Percentiles rank a stretch among this genome's conserved stretches.
phyloP scores from a whole-genome alignment of 2,113 vertebrate species.

The Pica pica region DNA sequence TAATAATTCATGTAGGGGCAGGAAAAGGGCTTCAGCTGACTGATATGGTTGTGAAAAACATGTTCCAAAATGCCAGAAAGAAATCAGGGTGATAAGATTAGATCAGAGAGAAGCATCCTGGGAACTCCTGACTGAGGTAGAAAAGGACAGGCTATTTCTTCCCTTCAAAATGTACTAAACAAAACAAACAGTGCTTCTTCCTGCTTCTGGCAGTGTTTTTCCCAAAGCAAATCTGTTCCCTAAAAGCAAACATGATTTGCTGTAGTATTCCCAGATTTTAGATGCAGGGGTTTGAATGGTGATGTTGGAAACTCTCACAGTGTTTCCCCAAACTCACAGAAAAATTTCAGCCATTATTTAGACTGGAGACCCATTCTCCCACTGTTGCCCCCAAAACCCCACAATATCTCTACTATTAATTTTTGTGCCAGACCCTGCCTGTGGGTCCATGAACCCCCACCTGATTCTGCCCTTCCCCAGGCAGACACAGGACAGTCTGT shows the following conservation, averaged over 20 bases:
- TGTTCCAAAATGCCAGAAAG: not conserved
- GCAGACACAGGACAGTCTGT: not conserved
- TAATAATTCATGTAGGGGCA: not conserved
- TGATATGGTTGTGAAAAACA: not conserved
- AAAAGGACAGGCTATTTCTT: not conserved
- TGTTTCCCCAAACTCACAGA: not conserved
- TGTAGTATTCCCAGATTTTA: not conserved
- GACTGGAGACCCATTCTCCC: not conserved
- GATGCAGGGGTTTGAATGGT: rapidly evolving
- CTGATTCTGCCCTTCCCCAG: not conserved
- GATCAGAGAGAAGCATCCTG: not conserved
- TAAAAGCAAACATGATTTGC: not conserved
- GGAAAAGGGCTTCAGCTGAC: slow-evolving; percentile 1
- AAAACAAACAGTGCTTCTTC: slow-evolving; percentile 7
- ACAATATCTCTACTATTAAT: not conserved
- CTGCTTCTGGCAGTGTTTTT: not conserved
- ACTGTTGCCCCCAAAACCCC: not conserved
- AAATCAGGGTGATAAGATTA: not conserved
- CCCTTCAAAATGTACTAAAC: not conserved
- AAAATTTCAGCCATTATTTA: not conserved
- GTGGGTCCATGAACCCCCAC: not conserved
- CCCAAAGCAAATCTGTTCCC: not conserved
- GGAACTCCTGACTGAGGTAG: not conserved
- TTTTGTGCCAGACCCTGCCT: not conserved
- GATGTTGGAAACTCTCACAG: not conserved